phyloP scores from a whole-genome alignment of 2,113 vertebrate species.

The Sturnus vulgaris region DNA sequence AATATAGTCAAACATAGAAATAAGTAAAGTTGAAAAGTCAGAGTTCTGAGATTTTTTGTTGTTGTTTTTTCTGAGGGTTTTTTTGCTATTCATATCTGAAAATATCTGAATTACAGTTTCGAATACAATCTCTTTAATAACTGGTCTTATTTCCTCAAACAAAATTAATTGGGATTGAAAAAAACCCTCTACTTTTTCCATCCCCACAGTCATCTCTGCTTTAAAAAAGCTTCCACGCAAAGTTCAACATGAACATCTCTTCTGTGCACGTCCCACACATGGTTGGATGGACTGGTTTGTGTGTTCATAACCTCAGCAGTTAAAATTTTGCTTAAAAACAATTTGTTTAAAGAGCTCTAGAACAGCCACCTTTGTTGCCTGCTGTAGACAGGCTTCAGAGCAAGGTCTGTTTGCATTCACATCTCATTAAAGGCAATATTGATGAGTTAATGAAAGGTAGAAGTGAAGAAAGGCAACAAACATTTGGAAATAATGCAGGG shows the following conservation, averaged over 20 bases:
- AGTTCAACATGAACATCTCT: background rate
- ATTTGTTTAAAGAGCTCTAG: background rate
- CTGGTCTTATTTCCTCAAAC: background rate
- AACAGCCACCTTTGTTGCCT: background rate
- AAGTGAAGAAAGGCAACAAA: background rate
- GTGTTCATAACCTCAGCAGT: background rate
- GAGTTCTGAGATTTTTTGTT: background rate
- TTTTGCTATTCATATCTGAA: background rate
- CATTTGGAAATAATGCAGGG: background rate
- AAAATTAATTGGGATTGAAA: background rate
- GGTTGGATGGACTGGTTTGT: background rate
- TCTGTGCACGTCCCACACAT: background rate
- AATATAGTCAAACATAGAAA: background rate
- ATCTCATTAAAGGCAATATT: background rate
- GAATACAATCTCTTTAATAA: background rate
- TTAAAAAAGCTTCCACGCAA: background rate
- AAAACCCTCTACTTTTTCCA: background rate
- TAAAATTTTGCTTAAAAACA: background rate
- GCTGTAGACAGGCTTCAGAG: background rate
- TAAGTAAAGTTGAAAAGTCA: background rate
- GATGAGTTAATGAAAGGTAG: background rate
- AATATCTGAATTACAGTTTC: background rate
- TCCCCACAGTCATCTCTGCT: background rate
- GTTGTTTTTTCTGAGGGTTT: fast-evolving
- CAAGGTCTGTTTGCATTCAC: background rate